Conservation (phyloP, 2,888 invertebrate species). For the Drosophila pegasa region DNA sequence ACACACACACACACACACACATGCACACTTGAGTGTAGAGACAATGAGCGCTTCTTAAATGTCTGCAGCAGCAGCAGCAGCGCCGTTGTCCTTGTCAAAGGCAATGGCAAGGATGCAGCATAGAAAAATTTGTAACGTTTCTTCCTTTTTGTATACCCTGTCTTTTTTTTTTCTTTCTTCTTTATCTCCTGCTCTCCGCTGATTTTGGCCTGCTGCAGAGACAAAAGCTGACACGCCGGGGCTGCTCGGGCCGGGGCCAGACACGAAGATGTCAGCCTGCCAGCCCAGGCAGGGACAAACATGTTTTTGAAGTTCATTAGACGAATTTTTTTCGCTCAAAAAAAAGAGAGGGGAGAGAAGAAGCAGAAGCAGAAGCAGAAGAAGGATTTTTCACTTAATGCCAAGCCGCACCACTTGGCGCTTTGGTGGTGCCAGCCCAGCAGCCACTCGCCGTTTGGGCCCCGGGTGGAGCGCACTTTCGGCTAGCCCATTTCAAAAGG, state of each 20-base stretch:
- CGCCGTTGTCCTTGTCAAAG: constrained; percentile 65
- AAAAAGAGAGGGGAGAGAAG: no score
- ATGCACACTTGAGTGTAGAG: constrained; percentile 53
- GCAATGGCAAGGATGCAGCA: constrained; percentile 72
- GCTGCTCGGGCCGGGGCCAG: constrained; percentile 29
- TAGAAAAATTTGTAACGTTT: constrained; percentile 57
- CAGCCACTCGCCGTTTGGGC: constrained; percentile 20
- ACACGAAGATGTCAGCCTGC: constrained; percentile 57
- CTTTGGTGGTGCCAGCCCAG: constrained; percentile 42
- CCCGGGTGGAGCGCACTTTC: constrained; percentile 53
- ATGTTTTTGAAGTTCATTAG: constrained; percentile 84
- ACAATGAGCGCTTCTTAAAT: constrained; percentile 80
- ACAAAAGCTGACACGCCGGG: constrained; percentile 83
- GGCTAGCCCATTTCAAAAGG: constrained; percentile 66
- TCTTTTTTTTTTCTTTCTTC: constrained; percentile 18
- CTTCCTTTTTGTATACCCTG: constrained; percentile 34
- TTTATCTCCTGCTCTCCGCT: constrained; percentile 27
- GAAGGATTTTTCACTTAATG: constrained; percentile 77
- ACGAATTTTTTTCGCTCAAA: constrained; percentile 80
- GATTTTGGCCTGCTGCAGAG: constrained; percentile 64
- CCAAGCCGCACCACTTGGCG: constrained; percentile 68
- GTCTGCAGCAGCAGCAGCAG: constrained; percentile 69
- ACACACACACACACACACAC: constrained; percentile 13
- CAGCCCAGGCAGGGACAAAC: constrained; percentile 69
- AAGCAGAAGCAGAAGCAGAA: no score